A percentile compares a stretch with the other conserved stretches of the same genome.
These are phyloP conservation scores for Bombus vancouverensis DNA, from an alignment of 1,140 invertebrate species.

Conservation along the genomic window DNA sequence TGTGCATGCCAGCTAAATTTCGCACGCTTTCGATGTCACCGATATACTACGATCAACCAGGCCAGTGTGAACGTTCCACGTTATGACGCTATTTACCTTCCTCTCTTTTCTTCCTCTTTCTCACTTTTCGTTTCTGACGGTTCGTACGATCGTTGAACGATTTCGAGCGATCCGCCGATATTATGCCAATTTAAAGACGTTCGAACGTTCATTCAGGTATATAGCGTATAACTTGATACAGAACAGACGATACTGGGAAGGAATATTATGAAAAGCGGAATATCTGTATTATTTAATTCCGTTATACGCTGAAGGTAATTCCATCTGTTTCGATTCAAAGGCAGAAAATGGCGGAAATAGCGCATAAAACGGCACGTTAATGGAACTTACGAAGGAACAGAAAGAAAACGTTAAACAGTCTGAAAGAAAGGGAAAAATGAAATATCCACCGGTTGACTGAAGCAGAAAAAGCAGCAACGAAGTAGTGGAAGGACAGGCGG, in stretches of 20 bases:
- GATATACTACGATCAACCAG: background rate
- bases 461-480: background rate
- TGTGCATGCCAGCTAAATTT: conserved; percentile 25
- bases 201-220: background rate
- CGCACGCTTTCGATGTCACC: background rate
- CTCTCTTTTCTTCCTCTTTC: too few relatives aligned
- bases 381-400: background rate
- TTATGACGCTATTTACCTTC: background rate
- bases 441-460: conserved; percentile 19
- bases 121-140: background rate
- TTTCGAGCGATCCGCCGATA: background rate
- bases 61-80: background rate
- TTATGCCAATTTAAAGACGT: background rate
- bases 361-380: background rate
- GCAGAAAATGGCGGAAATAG: background rate
- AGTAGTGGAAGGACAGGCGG: background rate
- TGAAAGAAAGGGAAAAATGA: conserved; percentile 1
- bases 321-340: background rate
- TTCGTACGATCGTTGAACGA: background rate
- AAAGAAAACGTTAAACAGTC: conserved; percentile 14
- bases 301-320: background rate
- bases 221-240: too few relatives aligned
- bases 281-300: background rate
- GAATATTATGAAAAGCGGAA: background rate
- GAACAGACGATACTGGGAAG: background rate